Percentiles rank a stretch among this genome's conserved stretches.
phyloP scores from a whole-genome alignment of 2,113 vertebrate species.

The Xenopus laevis region DNA sequence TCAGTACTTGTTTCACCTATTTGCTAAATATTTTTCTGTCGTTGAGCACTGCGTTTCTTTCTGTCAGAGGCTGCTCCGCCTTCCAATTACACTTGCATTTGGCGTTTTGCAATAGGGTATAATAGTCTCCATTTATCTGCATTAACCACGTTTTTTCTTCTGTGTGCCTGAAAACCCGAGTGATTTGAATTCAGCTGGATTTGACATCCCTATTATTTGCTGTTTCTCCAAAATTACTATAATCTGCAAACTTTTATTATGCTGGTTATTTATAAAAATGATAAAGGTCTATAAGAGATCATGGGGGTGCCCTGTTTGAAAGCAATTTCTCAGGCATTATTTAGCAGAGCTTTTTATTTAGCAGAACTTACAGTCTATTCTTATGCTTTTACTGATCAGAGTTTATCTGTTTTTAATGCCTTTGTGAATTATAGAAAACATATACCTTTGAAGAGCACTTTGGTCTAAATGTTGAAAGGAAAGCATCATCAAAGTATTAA shows the following conservation, averaged over 20 bases:
- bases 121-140: constrained; percentile 36
- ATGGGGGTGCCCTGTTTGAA: background rate
- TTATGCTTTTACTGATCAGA: too few relatives aligned
- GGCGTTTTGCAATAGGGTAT: constrained; percentile 30
- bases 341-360: background rate
- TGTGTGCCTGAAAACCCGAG: background rate
- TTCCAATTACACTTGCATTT: constrained; percentile 17
- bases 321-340: background rate
- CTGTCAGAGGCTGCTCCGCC: constrained; percentile 2
- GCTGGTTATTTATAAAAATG: constrained; percentile 38
- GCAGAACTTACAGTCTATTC: too few relatives aligned
- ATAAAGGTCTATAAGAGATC: constrained; percentile 1
- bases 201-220: constrained; percentile 33
- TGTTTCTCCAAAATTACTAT: constrained; percentile 31
- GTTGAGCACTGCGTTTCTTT: background rate
- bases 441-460: too few relatives aligned
- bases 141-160: constrained; percentile 17
- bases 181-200: constrained; percentile 37
- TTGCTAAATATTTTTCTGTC: background rate
- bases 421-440: too few relatives aligned
- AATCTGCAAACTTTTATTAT: constrained; percentile 31
- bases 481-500: too few relatives aligned
- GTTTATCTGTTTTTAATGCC: too few relatives aligned
- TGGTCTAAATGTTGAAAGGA: too few relatives aligned
- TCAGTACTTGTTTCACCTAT: background rate